These are phyloP conservation scores for Laticauda laticaudata DNA, from an alignment of 2,113 vertebrate species.

Conservation along the genomic window DNA sequence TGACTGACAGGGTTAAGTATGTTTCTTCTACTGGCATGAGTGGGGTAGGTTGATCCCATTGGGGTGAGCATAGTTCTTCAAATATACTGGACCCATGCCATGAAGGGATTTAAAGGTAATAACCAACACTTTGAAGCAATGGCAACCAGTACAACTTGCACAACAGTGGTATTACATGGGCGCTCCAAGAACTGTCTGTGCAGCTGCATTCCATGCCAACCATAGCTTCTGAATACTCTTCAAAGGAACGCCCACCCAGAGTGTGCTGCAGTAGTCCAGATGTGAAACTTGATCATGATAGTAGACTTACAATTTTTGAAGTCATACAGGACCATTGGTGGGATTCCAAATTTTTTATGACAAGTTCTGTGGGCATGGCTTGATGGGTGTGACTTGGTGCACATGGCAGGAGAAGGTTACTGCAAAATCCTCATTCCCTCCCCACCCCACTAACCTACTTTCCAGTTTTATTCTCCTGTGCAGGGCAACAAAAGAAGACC, in stretches of 20 bases:
- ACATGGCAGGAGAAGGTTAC: too few relatives aligned
- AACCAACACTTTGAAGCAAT: not conserved
- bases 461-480: too few relatives aligned
- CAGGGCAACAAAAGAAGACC: too few relatives aligned
- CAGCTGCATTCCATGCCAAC: not conserved
- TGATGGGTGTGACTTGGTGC: too few relatives aligned
- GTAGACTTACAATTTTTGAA: not conserved
- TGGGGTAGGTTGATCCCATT: not conserved
- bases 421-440: too few relatives aligned
- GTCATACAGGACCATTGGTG: too few relatives aligned
- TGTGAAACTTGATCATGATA: not conserved
- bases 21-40: too few relatives aligned
- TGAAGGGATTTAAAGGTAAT: not conserved
- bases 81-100: not conserved
- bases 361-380: too few relatives aligned
- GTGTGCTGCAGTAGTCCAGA: too few relatives aligned
- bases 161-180: not conserved
- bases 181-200: not conserved
- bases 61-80: not conserved
- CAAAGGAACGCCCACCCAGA: too few relatives aligned
- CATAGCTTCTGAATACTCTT: not conserved
- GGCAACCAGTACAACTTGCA: not conserved
- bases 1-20: not conserved
- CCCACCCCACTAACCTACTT: too few relatives aligned
- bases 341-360: too few relatives aligned